Percentiles rank a stretch among this genome's conserved stretches.
Evolutionary conservation across 2,113 vertebrate species (phyloP).

Genomic region (Aythya baeri): DNA sequence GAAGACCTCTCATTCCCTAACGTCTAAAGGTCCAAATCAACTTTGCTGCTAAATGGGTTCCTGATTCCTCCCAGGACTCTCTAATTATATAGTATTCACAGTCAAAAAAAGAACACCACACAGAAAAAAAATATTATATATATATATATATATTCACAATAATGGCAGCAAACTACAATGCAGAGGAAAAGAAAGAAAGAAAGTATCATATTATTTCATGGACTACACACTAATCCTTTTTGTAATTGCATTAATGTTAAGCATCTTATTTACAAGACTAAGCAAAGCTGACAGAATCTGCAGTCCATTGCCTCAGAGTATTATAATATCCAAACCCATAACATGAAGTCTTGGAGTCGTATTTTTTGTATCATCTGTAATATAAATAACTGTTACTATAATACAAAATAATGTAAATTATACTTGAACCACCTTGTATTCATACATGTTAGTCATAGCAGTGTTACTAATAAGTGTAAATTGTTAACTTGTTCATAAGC

Average conservation of each 20-base stretch:
- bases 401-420: neutral
- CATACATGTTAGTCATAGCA: neutral
- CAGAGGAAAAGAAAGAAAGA: neutral
- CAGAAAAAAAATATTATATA: too few relatives aligned
- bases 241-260: neutral
- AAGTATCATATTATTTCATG: neutral
- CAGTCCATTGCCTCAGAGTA: neutral
- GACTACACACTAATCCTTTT: neutral
- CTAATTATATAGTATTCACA: neutral
- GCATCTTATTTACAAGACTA: neutral
- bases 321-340: neutral
- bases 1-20: neutral
- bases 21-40: neutral
- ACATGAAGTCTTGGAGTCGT: neutral
- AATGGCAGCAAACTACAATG: neutral
- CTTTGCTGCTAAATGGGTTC: neutral
- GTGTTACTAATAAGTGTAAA: neutral
- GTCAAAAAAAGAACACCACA: neutral
- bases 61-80: neutral
- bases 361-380: neutral
- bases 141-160: neutral
- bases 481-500: neutral
- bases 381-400: neutral
- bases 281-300: neutral
- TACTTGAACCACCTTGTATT: neutral